Conservation (phyloP, 1,140 invertebrate species). For the Drosophila bocqueti region DNA sequence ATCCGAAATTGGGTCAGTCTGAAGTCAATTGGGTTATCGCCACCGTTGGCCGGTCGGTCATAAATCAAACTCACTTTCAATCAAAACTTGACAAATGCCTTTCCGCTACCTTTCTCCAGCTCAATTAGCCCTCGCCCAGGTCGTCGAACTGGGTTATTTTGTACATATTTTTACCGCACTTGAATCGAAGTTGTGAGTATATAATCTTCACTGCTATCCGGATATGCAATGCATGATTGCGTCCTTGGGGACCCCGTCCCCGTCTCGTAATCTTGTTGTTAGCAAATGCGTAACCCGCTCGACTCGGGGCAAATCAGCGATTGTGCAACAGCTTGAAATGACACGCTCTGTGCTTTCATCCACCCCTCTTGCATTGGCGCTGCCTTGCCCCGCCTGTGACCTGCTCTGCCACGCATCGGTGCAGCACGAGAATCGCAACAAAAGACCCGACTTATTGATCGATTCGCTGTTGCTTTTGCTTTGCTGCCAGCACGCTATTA, state of each 20-base stretch:
- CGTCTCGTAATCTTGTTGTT: constrained; percentile 33
- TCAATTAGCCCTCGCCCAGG: constrained; percentile 65
- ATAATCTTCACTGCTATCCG: constrained; percentile 2
- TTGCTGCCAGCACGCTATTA: constrained; percentile 30
- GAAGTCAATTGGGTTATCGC: constrained; percentile 24
- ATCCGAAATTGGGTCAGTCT: not conserved
- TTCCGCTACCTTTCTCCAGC: constrained; percentile 74
- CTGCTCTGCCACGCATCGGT: constrained; percentile 63
- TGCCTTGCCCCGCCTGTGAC: not conserved
- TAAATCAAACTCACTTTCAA: constrained; percentile 78
- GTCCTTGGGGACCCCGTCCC: constrained; percentile 30
- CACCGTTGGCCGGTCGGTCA: not conserved
- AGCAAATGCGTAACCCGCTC: constrained; percentile 69
- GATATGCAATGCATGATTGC: constrained; percentile 63
- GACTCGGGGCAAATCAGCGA: constrained; percentile 69
- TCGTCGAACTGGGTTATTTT: constrained; percentile 58
- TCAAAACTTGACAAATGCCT: constrained; percentile 74
- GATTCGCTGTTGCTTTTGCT: constrained; percentile 15
- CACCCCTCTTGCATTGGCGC: not conserved
- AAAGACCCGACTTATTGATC: constrained; percentile 55
- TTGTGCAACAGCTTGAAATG: constrained; percentile 78
- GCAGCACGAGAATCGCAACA: constrained; percentile 56
- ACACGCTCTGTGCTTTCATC: constrained; percentile 70
- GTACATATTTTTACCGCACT: constrained; percentile 17
- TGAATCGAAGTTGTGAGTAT: constrained; percentile 4